Base-by-base conservation (phyloP, 2,113 vertebrate genomes). In the Labeo rohita region DNA sequence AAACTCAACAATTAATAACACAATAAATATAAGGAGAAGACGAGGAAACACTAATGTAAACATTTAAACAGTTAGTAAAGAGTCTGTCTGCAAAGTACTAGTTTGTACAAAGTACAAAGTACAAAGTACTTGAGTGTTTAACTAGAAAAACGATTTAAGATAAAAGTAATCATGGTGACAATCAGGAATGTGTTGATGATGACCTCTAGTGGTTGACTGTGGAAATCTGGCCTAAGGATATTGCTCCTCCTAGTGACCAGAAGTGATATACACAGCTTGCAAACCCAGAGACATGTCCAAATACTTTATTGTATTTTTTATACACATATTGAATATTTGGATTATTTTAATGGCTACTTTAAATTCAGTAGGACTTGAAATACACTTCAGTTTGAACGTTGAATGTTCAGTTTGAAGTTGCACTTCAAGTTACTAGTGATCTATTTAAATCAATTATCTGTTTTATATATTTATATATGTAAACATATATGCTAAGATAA, bases 191-290 rank as follows among this genome's bases (percentile, higher is more conserved):
- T 65, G 78, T 34, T 81, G 78, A 49, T 80, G 39, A 11, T 47
- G 78, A 47, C 59, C 39, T 80, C 78, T 80, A 16, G 78, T 65
- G 78, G 59, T 47, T 49, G 39, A 80, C 39, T 80, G 39, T 47
- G 10, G 3, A 65, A 28, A 63, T 49, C 10, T 23, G 21, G 2
- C 18, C 23, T 7, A 49, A 2, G 11, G 11, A 23, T 23, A 23
- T 23, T 23, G 72, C 72, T 45, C 36, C 73, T 50, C 21, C 73
- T 75, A 75, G 73, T 75, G 72, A 49, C 72, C 43, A 49, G 72
- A 10, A 49, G 45, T 13, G n/a, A 75, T 23, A 75, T 13, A 15
- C 11, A 75, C 72, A 49, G 13, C 45, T 6, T 13, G 10, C 10
- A 49, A 10, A 13, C n/a, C 16, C 56, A 49, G 28, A 39, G 34